Percentiles rank a stretch among this genome's conserved stretches.
Evolutionary conservation across 2,113 vertebrate genomes (phyloP).

Genomic region (Sclerurus mexicanus): DNA sequence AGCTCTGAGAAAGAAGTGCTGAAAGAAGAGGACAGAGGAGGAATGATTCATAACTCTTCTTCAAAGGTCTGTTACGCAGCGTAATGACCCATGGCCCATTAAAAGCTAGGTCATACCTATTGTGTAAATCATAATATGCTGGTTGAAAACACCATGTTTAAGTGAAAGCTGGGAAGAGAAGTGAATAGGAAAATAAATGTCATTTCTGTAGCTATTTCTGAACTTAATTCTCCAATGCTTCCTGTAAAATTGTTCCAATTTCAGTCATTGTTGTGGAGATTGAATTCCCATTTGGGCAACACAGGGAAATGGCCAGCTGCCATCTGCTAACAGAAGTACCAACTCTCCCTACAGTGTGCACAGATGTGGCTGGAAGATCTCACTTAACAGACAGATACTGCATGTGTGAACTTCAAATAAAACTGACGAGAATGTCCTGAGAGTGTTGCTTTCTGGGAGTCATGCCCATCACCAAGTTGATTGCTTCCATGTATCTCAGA

Average conservation of each 20-base stretch:
- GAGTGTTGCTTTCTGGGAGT: not conserved
- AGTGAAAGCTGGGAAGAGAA: not conserved
- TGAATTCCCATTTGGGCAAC: not conserved
- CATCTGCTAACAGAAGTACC: conserved; percentile 3
- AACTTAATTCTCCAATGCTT: not conserved
- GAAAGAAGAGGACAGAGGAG: not conserved
- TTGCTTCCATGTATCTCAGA: not conserved
- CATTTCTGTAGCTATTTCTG: not conserved
- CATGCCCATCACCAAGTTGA: not conserved
- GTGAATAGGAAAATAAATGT: not conserved
- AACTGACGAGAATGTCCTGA: not conserved
- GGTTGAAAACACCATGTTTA: not conserved
- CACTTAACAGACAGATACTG: not conserved
- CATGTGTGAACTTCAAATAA: not conserved
- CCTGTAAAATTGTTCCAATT: conserved; percentile 1
- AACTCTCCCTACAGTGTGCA: not conserved
- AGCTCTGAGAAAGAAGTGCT: not conserved
- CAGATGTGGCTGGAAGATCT: not conserved
- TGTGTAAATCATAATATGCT: not conserved
- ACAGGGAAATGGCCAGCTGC: not conserved
- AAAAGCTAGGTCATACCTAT: not conserved
- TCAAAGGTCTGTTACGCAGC: not conserved
- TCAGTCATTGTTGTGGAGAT: not conserved
- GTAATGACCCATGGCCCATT: not conserved
- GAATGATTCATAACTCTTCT: not conserved